Conservation (phyloP, 1,140 invertebrate species). For the Nixonia krombeini region DNA sequence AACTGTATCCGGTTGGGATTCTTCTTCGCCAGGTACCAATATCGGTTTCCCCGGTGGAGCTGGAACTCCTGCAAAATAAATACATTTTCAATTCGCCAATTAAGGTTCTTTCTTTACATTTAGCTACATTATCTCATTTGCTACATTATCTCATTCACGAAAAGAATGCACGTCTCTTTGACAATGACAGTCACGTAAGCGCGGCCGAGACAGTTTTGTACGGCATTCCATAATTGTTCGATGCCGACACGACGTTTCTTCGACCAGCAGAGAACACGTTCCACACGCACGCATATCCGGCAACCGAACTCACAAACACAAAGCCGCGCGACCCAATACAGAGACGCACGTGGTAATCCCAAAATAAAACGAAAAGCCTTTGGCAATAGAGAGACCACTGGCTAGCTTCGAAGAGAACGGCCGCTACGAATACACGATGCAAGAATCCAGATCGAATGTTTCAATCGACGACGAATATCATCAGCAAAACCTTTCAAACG, state of each 20-base stretch:
- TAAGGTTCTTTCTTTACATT: no score
- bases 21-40: slow-evolving; percentile 77
- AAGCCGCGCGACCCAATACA: slow-evolving; percentile 50
- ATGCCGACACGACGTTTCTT: background rate
- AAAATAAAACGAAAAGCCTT: slow-evolving; percentile 66
- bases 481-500: background rate
- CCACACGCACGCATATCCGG: slow-evolving; percentile 12
- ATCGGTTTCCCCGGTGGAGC: slow-evolving; percentile 83
- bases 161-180: no score
- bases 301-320: slow-evolving; percentile 25
- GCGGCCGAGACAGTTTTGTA: background rate
- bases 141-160: no score
- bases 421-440: slow-evolving; percentile 31
- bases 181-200: no score
- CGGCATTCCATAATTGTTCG: background rate
- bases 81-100: background rate
- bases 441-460: slow-evolving; percentile 25
- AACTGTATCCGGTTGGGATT: slow-evolving; percentile 86
- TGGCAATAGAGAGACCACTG: slow-evolving; percentile 56
- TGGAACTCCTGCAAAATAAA: slow-evolving; percentile 78
- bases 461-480: slow-evolving; percentile 4
- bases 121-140: no score
- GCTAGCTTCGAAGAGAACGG: slow-evolving; percentile 37
- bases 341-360: slow-evolving; percentile 62
- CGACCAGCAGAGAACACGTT: background rate